Evolutionary conservation across 2,888 invertebrate species (phyloP), one percentile per base, ranked within the genome.

Genomic region (Baccha elongata): DNA sequence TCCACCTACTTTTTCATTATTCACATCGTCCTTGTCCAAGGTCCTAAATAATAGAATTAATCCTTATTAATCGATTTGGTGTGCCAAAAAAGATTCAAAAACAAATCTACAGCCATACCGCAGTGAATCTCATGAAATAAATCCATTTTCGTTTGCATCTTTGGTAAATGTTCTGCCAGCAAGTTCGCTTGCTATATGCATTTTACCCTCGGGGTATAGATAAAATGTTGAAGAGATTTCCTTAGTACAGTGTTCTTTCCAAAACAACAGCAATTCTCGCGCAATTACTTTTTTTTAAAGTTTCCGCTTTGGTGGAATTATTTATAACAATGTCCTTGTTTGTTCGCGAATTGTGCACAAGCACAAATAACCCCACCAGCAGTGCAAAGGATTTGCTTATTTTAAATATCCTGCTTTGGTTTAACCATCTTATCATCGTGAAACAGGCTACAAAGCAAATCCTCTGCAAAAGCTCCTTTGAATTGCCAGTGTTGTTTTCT

Each of bases 71-170:
- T 52, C 48, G 52, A 53, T 64, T 53, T 11, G n/a, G 62, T 53
- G 44, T 53, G 53, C 72, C 71, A 53, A 72, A 35, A 46, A 26
- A 32, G 48, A 46, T 65, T 53, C 37, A 11, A 3, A 10, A 26
- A 58, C 76, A 76, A 76, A 76, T 76, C 69, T 69, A 55, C 48
- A 69, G 62, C 62, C 64, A 44, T 55, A 64, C 76, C 69, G 19
- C 76, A 53, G 42, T 64, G 52, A 55, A 69, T 52, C 62, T 62
- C 62, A 64, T 64, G 52, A 29, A 58, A 67, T 78, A 78, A 78
- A 78, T 78, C 60, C 78, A 15, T 60, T 29, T 23, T 42, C 13
- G n/a, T 17, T 21, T 32, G 29, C 55, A 55, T 46, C 35, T 37
- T 40, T 13, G 37, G n/a, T 3, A 40, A 13, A n/a, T n/a, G 13